Evolutionary conservation across 2,113 vertebrate species (phyloP), one percentile per base, ranked within the genome.

Genomic region (Siniperca chuatsi): DNA sequence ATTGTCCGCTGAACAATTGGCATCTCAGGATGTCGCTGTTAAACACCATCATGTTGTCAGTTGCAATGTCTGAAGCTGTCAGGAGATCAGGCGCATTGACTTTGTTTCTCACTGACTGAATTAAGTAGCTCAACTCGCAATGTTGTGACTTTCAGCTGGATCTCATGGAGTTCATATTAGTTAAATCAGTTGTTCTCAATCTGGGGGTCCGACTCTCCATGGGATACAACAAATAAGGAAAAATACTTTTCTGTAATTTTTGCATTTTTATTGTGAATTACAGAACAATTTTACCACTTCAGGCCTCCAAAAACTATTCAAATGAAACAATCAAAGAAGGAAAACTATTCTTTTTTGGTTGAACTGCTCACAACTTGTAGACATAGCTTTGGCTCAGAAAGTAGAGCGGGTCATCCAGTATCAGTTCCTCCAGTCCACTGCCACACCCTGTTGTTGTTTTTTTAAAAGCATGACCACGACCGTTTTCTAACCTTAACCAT

Each of bases 61-160:
- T 4, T 25, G 20, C 46, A 66, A 10, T 35, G n/a, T 52, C 13
- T 75, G 66, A 60, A 40, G 35, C 23, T 71, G 18, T 80, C 29
- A 29, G n/a, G 40, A 83, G 16, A 81, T 75, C 54, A 70, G 57
- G 25, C 21, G 25, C 33, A 20, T 9, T 20, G 18, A 35, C 18
- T 54, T 54, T 57, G 18, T 23, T 11, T 66, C 52, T 37, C 37
- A 74, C 20, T 65, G n/a, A 58, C 18, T 74, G 52, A 50, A 62
- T 40, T 46, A 44, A 29, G 25, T 25, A 33, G 12, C 25, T 61
- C 66, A 74, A 18, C 25, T 35, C 3, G 0, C 25, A 23, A 18
- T 68, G n/a, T 48, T 85, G 67, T 23, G 37, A n/a, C 64, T 54
- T 57, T 52, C 61, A 83, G 62, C 70, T 83, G 66, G 69, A 84